Conservation (phyloP, 2,888 invertebrate genomes). For the Allacma fusca region DNA sequence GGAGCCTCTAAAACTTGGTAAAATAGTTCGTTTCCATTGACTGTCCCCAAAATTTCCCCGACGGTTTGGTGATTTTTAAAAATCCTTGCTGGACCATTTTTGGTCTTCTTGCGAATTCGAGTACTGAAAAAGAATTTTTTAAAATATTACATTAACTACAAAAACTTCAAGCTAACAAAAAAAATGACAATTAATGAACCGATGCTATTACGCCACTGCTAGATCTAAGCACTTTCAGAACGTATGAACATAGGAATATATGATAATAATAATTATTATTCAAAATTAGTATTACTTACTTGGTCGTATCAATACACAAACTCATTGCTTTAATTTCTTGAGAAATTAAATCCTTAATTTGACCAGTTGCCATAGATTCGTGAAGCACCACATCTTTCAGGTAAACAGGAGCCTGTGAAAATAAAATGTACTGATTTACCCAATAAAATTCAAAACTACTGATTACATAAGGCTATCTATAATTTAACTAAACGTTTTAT, state of each 20-base stretch:
- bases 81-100: slow-evolving; percentile 48
- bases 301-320: slow-evolving; percentile 10
- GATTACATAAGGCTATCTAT: no score
- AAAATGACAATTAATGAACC: no score
- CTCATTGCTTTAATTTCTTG: slow-evolving; percentile 25
- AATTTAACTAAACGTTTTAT: no score
- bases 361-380: slow-evolving; percentile 44
- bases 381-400: slow-evolving; percentile 48
- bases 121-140: no score
- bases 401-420: slow-evolving; percentile 45
- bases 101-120: slow-evolving; percentile 48
- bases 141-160: no score
- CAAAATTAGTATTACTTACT: no score
- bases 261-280: no score
- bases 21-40: slow-evolving; percentile 46
- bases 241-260: no score
- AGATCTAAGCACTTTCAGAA: no score
- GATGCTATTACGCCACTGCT: no score
- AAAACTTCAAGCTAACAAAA: no score
- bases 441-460: no score
- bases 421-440: neutral
- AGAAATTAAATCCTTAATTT: slow-evolving; percentile 37
- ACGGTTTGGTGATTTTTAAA: slow-evolving; percentile 44
- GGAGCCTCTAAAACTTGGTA: slow-evolving; percentile 38
- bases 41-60: slow-evolving; percentile 43